Evolutionary conservation across 2,113 vertebrate genomes (phyloP).

Genomic region (Formicarius rufipectus): DNA sequence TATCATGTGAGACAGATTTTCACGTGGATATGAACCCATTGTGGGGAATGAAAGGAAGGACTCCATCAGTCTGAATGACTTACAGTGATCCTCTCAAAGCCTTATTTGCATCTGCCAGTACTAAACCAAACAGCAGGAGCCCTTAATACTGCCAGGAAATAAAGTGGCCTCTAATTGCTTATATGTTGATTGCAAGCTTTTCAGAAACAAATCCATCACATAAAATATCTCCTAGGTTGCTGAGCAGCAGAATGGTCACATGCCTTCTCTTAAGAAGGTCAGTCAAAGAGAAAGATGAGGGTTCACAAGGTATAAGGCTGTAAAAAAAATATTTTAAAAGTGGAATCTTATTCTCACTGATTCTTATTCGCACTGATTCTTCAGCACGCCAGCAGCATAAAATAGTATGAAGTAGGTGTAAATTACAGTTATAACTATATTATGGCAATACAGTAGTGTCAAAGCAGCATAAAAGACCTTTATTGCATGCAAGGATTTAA

Average conservation of each 20-base stretch:
- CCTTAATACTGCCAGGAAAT: slow-evolving; percentile 18
- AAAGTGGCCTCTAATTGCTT: slow-evolving; percentile 54
- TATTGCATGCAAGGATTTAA: neutral
- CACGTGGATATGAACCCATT: neutral
- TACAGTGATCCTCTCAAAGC: slow-evolving; percentile 32
- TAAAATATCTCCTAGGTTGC: neutral
- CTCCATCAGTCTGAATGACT: neutral
- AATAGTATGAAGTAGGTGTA: neutral
- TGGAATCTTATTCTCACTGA: neutral
- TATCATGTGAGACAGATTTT: slow-evolving; percentile 58
- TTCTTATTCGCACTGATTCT: neutral
- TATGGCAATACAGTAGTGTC: neutral
- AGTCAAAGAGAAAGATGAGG: neutral
- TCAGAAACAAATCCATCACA: slow-evolving; percentile 23
- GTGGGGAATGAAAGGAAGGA: neutral
- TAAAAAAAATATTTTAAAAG: neutral
- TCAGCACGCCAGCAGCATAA: neutral
- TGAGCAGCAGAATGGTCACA: neutral
- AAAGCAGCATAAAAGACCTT: neutral
- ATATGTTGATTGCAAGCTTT: slow-evolving; percentile 30
- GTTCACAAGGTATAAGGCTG: neutral
- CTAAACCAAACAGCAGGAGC: neutral
- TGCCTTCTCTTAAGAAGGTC: neutral
- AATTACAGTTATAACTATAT: neutral
- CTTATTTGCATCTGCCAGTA: slow-evolving; percentile 24